Conservation (phyloP, 2,888 invertebrate genomes). For the Agrochola circellaris region DNA sequence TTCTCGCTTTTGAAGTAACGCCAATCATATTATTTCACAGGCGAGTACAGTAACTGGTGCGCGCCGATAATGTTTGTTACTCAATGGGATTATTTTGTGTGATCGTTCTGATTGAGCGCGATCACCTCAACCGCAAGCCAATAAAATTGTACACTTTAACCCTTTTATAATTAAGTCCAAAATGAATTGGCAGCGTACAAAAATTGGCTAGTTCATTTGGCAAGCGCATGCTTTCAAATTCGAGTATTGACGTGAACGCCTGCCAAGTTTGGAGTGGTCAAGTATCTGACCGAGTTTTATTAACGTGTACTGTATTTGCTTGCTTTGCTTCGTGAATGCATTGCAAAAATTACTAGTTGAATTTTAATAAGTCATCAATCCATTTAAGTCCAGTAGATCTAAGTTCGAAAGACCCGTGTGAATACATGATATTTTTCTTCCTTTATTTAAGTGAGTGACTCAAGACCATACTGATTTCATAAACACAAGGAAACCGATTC, state of each 20-base stretch:
- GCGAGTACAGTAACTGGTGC: slow-evolving; percentile 59
- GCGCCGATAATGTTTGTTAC: slow-evolving; percentile 67
- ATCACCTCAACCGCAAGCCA: slow-evolving; percentile 46
- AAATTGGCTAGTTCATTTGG: slow-evolving; percentile 74
- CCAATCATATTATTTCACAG: slow-evolving; percentile 73
- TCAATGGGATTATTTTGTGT: slow-evolving; percentile 67
- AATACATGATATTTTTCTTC: background rate
- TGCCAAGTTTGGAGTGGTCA: slow-evolving; percentile 72
- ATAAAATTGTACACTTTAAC: slow-evolving; percentile 43
- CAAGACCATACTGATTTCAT: background rate
- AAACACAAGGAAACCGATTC: background rate
- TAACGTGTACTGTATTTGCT: slow-evolving; percentile 54
- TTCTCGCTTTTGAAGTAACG: slow-evolving; percentile 74
- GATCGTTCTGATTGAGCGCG: slow-evolving; percentile 61
- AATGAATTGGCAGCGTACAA: slow-evolving; percentile 60
- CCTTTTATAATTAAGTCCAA: slow-evolving; percentile 60
- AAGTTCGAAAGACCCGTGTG: background rate
- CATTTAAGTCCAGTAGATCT: background rate
- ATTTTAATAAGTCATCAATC: slow-evolving; percentile 8
- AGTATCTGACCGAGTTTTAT: slow-evolving; percentile 67
- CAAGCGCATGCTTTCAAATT: slow-evolving; percentile 70
- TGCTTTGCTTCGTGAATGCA: slow-evolving; percentile 23
- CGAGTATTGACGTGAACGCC: slow-evolving; percentile 70
- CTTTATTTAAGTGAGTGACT: slow-evolving; percentile 1
- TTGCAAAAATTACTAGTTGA: slow-evolving; percentile 33